These are phyloP conservation scores for Athalia rosae DNA, from an alignment of 2,888 invertebrate genomes.

Conservation along the genomic window DNA sequence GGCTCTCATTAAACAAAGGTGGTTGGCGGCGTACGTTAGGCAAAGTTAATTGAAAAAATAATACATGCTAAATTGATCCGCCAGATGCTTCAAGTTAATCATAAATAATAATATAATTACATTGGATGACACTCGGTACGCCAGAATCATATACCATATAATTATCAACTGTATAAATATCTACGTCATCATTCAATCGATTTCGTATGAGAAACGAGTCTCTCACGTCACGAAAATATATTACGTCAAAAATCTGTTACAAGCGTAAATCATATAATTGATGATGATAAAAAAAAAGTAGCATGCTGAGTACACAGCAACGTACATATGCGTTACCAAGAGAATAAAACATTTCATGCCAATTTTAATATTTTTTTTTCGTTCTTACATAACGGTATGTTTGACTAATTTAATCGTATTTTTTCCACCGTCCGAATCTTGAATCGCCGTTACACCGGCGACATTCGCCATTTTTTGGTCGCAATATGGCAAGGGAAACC, in stretches of 20 bases:
- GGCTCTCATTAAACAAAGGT: conserved; percentile 17
- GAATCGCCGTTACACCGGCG: conserved; percentile 72
- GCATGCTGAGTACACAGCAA: conserved; percentile 10
- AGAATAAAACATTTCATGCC: conserved; percentile 62
- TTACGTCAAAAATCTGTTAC: too few relatives aligned
- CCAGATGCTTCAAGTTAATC: neutral
- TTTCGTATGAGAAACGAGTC: neutral
- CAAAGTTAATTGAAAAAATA: conserved; percentile 15
- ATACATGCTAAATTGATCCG: conserved; percentile 33
- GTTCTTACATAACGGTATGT: conserved; percentile 72
- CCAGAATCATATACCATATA: too few relatives aligned
- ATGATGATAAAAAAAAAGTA: neutral
- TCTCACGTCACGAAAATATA: too few relatives aligned
- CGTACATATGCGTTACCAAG: conserved; percentile 8
- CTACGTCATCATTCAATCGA: too few relatives aligned
- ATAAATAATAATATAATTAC: too few relatives aligned
- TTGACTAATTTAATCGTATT: conserved; percentile 73
- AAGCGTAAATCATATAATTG: too few relatives aligned
- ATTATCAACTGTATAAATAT: too few relatives aligned
- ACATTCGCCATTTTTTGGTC: conserved; percentile 86
- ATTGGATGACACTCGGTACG: too few relatives aligned
- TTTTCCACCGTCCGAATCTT: conserved; percentile 73
- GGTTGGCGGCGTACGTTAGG: conserved; percentile 38
- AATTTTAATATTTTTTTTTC: conserved; percentile 58
- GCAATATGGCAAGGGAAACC: conserved; percentile 97